These are phyloP conservation scores for Thryonomys swinderianus DNA, from an alignment of 2,113 vertebrate species.

Conservation along the genomic window DNA sequence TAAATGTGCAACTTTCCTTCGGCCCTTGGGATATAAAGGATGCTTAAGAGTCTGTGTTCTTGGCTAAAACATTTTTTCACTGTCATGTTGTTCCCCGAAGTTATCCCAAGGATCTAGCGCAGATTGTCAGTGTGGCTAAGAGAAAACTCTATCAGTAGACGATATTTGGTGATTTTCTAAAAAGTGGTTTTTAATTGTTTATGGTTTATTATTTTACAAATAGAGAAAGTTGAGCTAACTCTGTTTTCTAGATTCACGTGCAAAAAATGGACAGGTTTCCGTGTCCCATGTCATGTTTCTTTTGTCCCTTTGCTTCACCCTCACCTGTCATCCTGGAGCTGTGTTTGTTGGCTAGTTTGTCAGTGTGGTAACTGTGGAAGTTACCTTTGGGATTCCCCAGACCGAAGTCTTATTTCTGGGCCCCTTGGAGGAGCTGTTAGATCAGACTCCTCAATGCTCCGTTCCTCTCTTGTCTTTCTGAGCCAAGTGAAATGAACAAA, in stretches of 20 bases:
- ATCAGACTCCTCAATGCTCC: neutral
- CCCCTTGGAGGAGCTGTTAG: neutral
- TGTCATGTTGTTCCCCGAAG: neutral
- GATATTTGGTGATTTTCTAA: neutral
- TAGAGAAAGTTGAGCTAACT: neutral
- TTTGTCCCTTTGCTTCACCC: neutral
- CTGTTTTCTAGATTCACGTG: neutral
- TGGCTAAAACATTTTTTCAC: neutral
- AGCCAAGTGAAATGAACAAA: neutral
- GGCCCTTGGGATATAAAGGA: neutral
- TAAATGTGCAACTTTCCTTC: neutral
- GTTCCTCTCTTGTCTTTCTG: neutral
- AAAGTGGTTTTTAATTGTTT: too few relatives aligned
- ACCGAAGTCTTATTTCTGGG: neutral
- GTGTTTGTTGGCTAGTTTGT: neutral
- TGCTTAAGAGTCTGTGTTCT: neutral
- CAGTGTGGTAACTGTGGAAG: neutral
- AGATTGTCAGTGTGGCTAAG: neutral
- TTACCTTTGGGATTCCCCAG: neutral
- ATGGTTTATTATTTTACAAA: neutral
- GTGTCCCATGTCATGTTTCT: neutral
- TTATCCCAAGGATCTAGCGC: neutral
- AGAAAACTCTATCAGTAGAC: neutral
- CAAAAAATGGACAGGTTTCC: neutral
- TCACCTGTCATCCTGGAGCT: neutral